Evolutionary conservation across 1,140 invertebrate species (phyloP).

Genomic region (Adoxophyes honmai): DNA sequence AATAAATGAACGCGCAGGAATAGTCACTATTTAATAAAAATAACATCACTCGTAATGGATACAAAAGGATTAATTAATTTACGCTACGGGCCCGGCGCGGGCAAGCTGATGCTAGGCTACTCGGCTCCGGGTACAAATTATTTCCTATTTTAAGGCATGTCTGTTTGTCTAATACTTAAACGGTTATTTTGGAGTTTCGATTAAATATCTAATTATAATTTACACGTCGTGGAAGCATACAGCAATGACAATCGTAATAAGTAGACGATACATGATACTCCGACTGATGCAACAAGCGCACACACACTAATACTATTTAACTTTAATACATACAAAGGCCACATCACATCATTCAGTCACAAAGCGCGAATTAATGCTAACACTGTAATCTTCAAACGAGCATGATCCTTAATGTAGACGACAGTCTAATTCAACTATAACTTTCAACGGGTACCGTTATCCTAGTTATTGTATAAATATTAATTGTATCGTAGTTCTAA

Average conservation of each 20-base stretch:
- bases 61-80: constrained; percentile 75
- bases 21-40: constrained; percentile 62
- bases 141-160: constrained; percentile 57
- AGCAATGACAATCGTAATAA: constrained; percentile 37
- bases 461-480: constrained; percentile 61
- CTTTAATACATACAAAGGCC: constrained; percentile 72
- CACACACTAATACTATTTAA: constrained; percentile 51
- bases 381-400: constrained; percentile 21
- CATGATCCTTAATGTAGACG: constrained; percentile 3
- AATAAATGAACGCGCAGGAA: constrained; percentile 67
- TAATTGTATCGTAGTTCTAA: constrained; percentile 47
- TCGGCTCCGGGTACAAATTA: constrained; percentile 28
- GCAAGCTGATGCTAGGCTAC: constrained; percentile 46
- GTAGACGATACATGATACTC: constrained; percentile 42
- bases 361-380: constrained; percentile 55
- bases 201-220: constrained; percentile 43
- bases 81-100: constrained; percentile 24
- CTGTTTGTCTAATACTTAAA: constrained; percentile 53
- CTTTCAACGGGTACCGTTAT: constrained; percentile 32
- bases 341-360: constrained; percentile 76
- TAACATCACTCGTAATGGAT: constrained; percentile 64
- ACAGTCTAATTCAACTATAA: constrained; percentile 32
- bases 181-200: constrained; percentile 44
- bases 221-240: constrained; percentile 55
- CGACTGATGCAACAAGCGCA: constrained; percentile 66